Conservation (phyloP, 1,140 invertebrate species). For the Drosophila virilis region DNA sequence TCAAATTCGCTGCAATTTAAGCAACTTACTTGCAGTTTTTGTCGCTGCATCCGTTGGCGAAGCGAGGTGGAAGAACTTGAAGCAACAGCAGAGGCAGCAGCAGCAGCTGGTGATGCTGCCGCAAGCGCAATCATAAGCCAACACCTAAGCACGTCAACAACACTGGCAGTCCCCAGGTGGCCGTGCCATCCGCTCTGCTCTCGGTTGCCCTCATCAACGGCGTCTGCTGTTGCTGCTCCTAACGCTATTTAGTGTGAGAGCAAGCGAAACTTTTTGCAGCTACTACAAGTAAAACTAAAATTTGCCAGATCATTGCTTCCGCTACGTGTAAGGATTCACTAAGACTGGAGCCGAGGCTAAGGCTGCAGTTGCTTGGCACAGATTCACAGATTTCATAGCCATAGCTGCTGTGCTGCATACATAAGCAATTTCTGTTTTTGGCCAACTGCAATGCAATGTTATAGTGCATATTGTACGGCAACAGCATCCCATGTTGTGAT, state of each 20-base stretch:
- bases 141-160: conserved; percentile 82
- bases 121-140: conserved; percentile 77
- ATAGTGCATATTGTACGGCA: conserved; percentile 65
- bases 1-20: conserved; percentile 72
- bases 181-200: background rate
- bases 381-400: conserved; percentile 59
- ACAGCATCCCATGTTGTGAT: conserved; percentile 49
- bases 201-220: conserved; percentile 52
- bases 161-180: conserved; percentile 47
- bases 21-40: conserved; percentile 81
- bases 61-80: conserved; percentile 24
- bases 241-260: conserved; percentile 72
- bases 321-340: conserved; percentile 73
- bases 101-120: conserved; percentile 62
- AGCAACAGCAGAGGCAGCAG: conserved; percentile 11
- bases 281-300: conserved; percentile 79
- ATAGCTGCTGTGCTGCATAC: conserved; percentile 43
- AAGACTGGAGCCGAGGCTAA: conserved; percentile 7
- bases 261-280: conserved; percentile 71
- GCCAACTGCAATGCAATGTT: conserved; percentile 52
- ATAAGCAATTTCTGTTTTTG: conserved; percentile 40
- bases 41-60: conserved; percentile 61
- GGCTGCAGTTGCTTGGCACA: conserved; percentile 42
- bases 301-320: conserved; percentile 82
- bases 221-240: conserved; percentile 16